phyloP scores from a whole-genome alignment of 2,113 vertebrate species.

The Orthonyx spaldingii region DNA sequence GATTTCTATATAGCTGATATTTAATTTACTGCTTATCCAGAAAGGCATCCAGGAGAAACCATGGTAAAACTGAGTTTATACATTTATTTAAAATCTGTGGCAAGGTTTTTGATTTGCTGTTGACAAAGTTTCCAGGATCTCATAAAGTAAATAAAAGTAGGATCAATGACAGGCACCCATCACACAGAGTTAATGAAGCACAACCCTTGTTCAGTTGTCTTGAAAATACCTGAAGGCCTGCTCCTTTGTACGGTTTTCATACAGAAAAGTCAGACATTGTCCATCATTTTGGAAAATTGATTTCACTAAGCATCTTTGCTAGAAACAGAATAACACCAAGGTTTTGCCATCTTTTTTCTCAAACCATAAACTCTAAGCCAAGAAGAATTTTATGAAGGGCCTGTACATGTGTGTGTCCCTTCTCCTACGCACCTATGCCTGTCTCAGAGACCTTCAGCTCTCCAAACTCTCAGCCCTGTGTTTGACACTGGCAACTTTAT shows the following conservation, averaged over 20 bases:
- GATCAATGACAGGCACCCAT: neutral
- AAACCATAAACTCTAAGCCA: neutral
- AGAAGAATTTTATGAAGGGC: neutral
- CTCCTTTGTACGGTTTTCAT: neutral
- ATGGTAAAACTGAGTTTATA: neutral
- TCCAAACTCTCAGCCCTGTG: neutral
- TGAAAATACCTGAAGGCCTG: neutral
- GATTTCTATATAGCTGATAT: neutral
- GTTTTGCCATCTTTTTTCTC: neutral
- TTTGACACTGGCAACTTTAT: neutral
- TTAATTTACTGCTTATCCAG: neutral
- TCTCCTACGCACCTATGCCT: too few relatives aligned
- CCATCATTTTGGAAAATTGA: neutral
- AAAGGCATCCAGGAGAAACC: neutral
- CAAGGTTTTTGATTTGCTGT: neutral
- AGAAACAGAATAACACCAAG: neutral
- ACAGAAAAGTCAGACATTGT: neutral
- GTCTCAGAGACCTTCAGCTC: neutral
- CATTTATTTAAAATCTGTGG: neutral
- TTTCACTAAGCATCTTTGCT: neutral
- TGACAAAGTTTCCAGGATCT: neutral
- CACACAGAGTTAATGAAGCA: neutral
- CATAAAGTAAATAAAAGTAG: neutral
- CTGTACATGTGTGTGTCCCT: fast-evolving
- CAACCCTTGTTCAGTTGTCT: neutral